Base-by-base conservation (phyloP, 2,113 vertebrate species). In the Picathartes gymnocephalus region DNA sequence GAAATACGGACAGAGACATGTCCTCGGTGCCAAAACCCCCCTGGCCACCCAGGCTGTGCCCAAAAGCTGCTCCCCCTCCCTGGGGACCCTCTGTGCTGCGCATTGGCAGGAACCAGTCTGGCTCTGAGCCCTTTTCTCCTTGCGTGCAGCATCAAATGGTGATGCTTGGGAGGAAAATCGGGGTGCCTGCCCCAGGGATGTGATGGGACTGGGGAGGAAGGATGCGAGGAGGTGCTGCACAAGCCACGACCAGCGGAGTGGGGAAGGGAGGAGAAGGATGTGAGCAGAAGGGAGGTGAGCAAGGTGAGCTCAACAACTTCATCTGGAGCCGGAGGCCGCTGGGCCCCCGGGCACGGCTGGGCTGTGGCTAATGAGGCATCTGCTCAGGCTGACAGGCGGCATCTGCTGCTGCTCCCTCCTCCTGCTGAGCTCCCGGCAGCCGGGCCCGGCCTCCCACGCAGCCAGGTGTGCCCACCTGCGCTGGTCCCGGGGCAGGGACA, bases 81-180 rank as follows among this genome's bases (percentile, higher is more conserved):
- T 1, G 14, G 44, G 81, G 28, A 33, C 33, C 33, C 30, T 8
- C 15, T 39, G 50, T 28, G 13, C 35, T 3, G 8, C 69, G 28
- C 35, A 17, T 51, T 7, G 21, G 56, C 33, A 35, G 44, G 44
- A 68, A 6, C 9, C 4, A 16, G 24, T 11, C 35, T 10, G 15
- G 25, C 33, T 64, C 61, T 10, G 79, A 60, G 54, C 64, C 33
- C 27, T 84, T 19, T 44, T 27, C 16, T 65, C 44, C 6, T 24
- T 0, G 0, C 0, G 0, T 3, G 0, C 3, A 10, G 33, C 13
- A 25, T 40, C 8, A 7, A 13, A 39, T 39, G 47, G 40, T 2
- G 48, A 27, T 1, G 28, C 53, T 13, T 0, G 0, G 33, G 11
- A 27, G 18, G 7, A 2, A 23, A 66, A 50, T 12, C 0, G 1